A percentile compares a stretch with the other conserved stretches of the same genome.
phyloP scores from a whole-genome alignment of 2,888 invertebrate genomes.

The Malthinus flaveolus region DNA sequence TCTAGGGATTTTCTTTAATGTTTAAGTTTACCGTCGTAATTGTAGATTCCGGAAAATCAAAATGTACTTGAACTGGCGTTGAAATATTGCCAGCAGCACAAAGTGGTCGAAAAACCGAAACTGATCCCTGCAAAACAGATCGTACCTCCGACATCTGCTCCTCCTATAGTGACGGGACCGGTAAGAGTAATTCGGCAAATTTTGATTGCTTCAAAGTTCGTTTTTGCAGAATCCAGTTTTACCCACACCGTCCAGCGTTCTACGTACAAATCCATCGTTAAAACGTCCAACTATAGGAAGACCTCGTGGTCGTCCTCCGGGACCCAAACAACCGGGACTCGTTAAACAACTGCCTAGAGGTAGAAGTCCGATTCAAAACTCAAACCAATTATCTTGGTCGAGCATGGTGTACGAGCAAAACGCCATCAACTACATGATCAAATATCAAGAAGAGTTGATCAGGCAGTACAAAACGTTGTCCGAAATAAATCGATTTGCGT shows the following conservation, averaged over 20 bases:
- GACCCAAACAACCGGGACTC: slow-evolving; percentile 45
- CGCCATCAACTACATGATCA: slow-evolving; percentile 49
- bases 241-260: slow-evolving; percentile 33
- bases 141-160: slow-evolving; percentile 15
- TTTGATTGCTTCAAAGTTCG: neutral
- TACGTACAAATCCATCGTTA: slow-evolving; percentile 32
- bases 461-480: slow-evolving; percentile 49
- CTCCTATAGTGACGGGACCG: neutral
- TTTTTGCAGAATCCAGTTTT: slow-evolving; percentile 29
- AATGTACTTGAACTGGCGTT: slow-evolving; percentile 69
- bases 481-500: slow-evolving; percentile 28
- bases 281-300: slow-evolving; percentile 51
- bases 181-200: slow-evolving; percentile 6
- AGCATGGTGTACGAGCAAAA: slow-evolving; percentile 43
- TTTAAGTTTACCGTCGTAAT: slow-evolving; percentile 10
- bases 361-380: slow-evolving; percentile 37
- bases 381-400: slow-evolving; percentile 40
- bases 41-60: slow-evolving; percentile 60
- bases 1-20: slow-evolving; percentile 4
- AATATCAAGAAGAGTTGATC: slow-evolving; percentile 53
- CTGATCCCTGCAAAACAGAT: slow-evolving; percentile 36
- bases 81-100: slow-evolving; percentile 70
- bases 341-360: slow-evolving; percentile 39
- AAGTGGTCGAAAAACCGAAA: slow-evolving; percentile 61
- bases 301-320: slow-evolving; percentile 59